These are phyloP conservation scores for Stichopus chloronotus DNA, from an alignment of 35 echinoderm and acorn worm species.

Conservation along the genomic window DNA sequence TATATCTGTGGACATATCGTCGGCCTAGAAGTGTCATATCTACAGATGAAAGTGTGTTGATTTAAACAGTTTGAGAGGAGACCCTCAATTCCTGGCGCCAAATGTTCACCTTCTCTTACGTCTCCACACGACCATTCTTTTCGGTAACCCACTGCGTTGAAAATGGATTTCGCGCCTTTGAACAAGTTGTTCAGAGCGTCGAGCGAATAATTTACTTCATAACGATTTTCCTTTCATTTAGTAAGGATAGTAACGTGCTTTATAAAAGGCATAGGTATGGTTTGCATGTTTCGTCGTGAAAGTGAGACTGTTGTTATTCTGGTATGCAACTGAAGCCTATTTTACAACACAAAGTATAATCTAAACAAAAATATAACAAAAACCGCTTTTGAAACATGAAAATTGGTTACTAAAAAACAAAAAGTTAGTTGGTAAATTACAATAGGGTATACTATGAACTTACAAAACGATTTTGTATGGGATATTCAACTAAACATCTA, in stretches of 20 bases:
- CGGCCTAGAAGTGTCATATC: neutral
- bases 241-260: neutral
- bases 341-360: no score
- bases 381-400: no score
- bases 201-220: neutral
- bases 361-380: no score
- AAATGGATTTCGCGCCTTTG: slow-evolving; percentile 20
- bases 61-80: slow-evolving; percentile 8
- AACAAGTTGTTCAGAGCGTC: neutral
- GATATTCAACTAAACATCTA: no score
- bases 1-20: slow-evolving; percentile 10
- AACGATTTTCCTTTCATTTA: neutral
- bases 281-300: no score
- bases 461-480: no score
- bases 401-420: no score
- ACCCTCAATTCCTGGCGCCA: slow-evolving; percentile 9
- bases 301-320: no score
- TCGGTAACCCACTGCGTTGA: neutral
- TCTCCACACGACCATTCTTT: neutral
- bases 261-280: neutral
- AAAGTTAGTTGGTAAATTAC: no score
- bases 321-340: no score
- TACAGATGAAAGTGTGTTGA: neutral
- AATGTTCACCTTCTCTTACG: neutral
- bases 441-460: no score